These are phyloP conservation scores for Andrena cerasifolii DNA, from an alignment of 1,140 invertebrate species.

Conservation along the genomic window DNA sequence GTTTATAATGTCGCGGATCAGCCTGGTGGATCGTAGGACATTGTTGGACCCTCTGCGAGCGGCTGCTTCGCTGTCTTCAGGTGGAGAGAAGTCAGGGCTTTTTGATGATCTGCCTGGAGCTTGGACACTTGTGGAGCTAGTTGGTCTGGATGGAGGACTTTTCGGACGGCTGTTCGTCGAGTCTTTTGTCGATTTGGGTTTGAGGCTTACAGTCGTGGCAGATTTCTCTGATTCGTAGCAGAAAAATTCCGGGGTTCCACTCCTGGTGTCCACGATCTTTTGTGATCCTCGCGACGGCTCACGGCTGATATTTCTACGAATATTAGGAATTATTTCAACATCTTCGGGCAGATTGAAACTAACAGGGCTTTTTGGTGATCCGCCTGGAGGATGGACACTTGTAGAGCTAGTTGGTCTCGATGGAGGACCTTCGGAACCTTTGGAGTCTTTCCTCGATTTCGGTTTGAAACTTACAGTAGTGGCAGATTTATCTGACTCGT, in stretches of 20 bases:
- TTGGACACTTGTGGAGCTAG: not conserved
- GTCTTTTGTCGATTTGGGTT: not conserved
- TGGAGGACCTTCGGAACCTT: not conserved
- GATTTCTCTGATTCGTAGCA: constrained; percentile 30
- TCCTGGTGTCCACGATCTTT: not conserved
- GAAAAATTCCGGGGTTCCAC: constrained; percentile 25
- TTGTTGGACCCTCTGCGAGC: constrained; percentile 11
- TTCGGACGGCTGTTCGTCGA: not conserved
- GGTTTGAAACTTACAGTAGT: constrained; percentile 16
- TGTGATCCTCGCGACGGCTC: not conserved
- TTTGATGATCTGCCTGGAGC: constrained; percentile 4
- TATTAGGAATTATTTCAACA: not conserved
- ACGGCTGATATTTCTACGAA: not conserved
- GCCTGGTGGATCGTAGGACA: constrained; percentile 36
- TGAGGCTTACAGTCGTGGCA: constrained; percentile 7
- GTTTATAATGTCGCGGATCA: constrained; percentile 51
- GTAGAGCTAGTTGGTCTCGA: not conserved
- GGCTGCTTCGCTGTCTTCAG: not conserved
- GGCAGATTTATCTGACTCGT: constrained; percentile 24
- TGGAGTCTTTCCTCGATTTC: not conserved
- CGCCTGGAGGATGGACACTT: not conserved
- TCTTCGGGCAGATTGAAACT: not conserved
- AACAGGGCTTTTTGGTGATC: not conserved
- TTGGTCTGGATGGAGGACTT: not conserved
- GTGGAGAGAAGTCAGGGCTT: constrained; percentile 18